Evolutionary conservation across 2,797 vertebrate species (phyloP).

Genomic region (Alca torda): DNA sequence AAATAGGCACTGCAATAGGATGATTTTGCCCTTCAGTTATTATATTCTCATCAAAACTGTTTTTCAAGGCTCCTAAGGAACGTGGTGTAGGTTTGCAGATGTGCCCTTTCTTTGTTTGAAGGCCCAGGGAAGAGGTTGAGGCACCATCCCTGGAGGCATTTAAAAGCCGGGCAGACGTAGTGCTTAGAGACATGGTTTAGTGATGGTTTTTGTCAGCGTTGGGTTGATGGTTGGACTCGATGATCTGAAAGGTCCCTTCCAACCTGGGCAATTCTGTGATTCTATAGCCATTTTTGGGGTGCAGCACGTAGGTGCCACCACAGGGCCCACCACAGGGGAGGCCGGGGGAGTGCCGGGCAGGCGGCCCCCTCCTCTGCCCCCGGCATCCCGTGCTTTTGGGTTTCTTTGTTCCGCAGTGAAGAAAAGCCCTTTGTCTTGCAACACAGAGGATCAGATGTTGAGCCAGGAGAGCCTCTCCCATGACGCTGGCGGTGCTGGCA

Average conservation of each 20-base stretch:
- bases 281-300: not conserved
- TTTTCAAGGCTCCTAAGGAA: fast-evolving
- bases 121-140: no score
- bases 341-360: fast-evolving
- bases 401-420: not conserved
- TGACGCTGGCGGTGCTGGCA: not conserved
- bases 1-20: fast-evolving
- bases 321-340: not conserved
- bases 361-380: fast-evolving
- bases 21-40: fast-evolving
- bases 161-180: no score
- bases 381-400: fast-evolving
- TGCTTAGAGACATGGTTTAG: no score
- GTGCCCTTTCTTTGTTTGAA: fast-evolving
- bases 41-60: fast-evolving
- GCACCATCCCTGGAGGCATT: no score
- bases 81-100: fast-evolving
- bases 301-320: fast-evolving
- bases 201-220: no score
- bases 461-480: not conserved
- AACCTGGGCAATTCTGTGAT: no score
- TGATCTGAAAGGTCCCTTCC: no score
- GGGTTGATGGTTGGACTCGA: no score
- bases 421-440: not conserved
- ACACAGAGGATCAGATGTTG: fast-evolving